These are phyloP conservation scores for Pteropus alecto DNA, from an alignment of 2,113 vertebrate species.

Conservation along the genomic window DNA sequence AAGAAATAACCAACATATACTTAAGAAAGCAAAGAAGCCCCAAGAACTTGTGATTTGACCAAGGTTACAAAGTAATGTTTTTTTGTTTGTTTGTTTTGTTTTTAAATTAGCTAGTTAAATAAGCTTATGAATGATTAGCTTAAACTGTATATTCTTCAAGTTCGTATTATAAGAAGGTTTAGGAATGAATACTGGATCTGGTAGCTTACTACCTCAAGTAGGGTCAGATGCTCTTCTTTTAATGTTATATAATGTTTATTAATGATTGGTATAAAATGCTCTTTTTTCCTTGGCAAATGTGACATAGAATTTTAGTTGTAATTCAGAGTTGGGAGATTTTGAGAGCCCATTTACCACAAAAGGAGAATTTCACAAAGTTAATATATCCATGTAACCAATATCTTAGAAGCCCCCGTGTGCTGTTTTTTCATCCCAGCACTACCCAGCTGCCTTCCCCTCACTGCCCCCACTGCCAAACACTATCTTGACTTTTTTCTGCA, in stretches of 20 bases:
- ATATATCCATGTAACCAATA: not conserved
- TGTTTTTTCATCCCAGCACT: not conserved
- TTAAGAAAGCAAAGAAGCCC: not conserved
- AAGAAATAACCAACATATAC: not conserved
- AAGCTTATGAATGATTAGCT: not conserved
- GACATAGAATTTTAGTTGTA: slow-evolving; percentile 3
- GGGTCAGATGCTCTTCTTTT: not conserved
- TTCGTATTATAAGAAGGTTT: not conserved
- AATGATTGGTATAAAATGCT: not conserved
- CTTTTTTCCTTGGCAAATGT: not conserved
- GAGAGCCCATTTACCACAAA: not conserved
- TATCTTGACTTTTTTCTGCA: not conserved
- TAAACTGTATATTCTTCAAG: not conserved
- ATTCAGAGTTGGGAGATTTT: slow-evolving; percentile 4
- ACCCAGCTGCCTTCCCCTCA: not conserved
- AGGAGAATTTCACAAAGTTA: not conserved
- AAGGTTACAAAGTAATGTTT: not conserved
- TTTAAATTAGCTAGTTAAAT: not conserved
- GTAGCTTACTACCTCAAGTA: not conserved
- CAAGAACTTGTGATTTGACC: not conserved
- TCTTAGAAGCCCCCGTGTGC: not conserved
- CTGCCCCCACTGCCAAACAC: not conserved
- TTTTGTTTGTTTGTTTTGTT: too few species aligned
- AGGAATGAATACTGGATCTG: not conserved
- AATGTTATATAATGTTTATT: not conserved